Percentiles rank a stretch among this genome's conserved stretches.
phyloP scores from a whole-genome alignment of 2,797 vertebrate species.

The Lithobates sylvaticus region DNA sequence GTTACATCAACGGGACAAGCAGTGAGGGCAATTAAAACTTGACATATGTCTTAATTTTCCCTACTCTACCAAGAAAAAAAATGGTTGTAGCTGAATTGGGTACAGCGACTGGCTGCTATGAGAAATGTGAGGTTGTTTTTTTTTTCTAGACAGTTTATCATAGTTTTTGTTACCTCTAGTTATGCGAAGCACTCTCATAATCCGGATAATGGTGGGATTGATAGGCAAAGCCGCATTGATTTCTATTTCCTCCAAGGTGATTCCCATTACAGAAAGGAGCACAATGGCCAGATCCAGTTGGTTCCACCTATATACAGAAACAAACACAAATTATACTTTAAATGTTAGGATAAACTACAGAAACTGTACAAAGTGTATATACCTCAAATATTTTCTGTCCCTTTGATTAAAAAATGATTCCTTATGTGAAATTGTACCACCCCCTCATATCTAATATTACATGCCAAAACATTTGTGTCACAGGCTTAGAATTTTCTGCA shows the following conservation, averaged over 20 bases:
- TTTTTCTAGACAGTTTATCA: background rate
- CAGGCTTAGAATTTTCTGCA: too few relatives aligned
- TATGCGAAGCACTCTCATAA: constrained; percentile 95
- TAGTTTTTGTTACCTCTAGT: constrained; percentile 82
- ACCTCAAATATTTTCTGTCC: too few relatives aligned
- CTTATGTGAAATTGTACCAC: too few relatives aligned
- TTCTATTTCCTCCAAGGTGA: constrained; percentile 95
- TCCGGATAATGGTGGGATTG: constrained; percentile 97
- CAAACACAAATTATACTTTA: background rate
- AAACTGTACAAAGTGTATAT: too few relatives aligned
- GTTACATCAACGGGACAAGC: too few relatives aligned
- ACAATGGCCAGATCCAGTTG: constrained; percentile 96
- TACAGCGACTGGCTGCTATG: background rate
- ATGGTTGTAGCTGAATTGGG: too few relatives aligned
- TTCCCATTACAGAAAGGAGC: constrained; percentile 95
- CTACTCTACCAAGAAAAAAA: too few relatives aligned
- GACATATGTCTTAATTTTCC: too few relatives aligned
- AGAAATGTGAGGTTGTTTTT: background rate
- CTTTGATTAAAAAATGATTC: too few relatives aligned
- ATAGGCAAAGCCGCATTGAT: constrained; percentile 95
- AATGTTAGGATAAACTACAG: background rate
- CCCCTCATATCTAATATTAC: too few relatives aligned
- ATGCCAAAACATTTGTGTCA: too few relatives aligned
- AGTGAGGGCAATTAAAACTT: too few relatives aligned
- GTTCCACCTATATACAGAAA: constrained; percentile 85